Conservation (phyloP, 2,888 invertebrate genomes). For the Caenorhabditis panamensis region DNA sequence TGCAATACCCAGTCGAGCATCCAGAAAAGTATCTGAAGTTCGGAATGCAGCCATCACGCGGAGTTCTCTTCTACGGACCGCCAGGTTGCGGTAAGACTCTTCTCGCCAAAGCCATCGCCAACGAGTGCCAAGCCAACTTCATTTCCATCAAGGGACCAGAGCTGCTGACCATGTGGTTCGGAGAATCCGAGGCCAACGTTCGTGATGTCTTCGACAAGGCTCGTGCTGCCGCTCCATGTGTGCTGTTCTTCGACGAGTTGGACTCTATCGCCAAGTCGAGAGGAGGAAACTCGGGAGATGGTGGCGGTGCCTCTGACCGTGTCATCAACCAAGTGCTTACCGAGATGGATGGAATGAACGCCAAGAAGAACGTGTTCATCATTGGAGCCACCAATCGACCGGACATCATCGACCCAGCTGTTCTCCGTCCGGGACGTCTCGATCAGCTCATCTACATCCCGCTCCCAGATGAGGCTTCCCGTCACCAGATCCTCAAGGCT, state of each 20-base stretch:
- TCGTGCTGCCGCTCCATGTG: conserved; percentile 98
- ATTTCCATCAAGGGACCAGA: conserved; percentile 95
- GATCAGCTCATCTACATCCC: conserved; percentile 99
- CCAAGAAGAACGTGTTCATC: conserved; percentile 99
- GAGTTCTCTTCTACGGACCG: conserved; percentile 93
- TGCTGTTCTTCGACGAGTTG: conserved; percentile 99
- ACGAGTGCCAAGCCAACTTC: conserved; percentile 99
- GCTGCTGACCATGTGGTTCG: conserved; percentile 99
- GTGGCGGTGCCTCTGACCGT: conserved; percentile 94
- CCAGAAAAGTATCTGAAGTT: conserved; percentile 99
- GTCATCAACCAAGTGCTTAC: conserved; percentile 99
- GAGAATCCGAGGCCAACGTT: conserved; percentile 99
- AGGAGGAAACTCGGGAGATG: conserved; percentile 86
- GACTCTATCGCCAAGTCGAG: conserved; percentile 99
- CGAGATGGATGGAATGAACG: conserved; percentile 99
- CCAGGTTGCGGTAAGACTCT: conserved; percentile 95
- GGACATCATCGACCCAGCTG: conserved; percentile 99
- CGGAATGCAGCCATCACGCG: conserved; percentile 99
- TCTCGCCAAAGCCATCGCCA: conserved; percentile 91
- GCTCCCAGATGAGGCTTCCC: conserved; percentile 97
- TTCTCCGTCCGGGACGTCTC: conserved; percentile 96
- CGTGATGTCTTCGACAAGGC: conserved; percentile 99
- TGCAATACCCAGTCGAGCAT: conserved; percentile 99
- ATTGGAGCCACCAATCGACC: conserved; percentile 92
- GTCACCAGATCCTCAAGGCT: conserved; percentile 95